Conservation (phyloP, 2,113 vertebrate genomes). For the Rattus rattus region DNA sequence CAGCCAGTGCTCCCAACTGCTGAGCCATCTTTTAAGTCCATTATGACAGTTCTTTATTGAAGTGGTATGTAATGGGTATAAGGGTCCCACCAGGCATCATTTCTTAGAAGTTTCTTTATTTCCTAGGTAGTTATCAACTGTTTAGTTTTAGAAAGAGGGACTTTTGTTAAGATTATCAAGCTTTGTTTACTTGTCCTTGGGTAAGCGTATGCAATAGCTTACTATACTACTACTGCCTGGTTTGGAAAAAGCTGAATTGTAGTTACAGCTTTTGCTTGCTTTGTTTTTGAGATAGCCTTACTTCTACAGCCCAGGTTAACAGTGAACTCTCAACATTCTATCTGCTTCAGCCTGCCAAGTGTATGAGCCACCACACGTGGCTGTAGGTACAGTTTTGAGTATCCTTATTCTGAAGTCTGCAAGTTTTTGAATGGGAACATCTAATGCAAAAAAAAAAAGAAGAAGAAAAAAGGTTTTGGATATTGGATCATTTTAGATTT, state of each 20-base stretch:
- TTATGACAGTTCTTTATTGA: constrained; percentile 33
- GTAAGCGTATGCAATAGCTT: constrained; percentile 27
- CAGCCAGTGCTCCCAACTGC: background rate
- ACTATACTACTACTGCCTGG: background rate
- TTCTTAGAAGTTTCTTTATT: constrained; percentile 35
- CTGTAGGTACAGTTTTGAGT: background rate
- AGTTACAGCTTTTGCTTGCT: background rate
- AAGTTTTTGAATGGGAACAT: background rate
- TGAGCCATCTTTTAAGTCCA: background rate
- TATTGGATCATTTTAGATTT: background rate
- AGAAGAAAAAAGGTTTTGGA: background rate
- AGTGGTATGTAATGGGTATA: constrained; percentile 22
- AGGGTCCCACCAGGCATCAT: background rate
- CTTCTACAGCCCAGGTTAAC: background rate
- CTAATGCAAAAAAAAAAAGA: background rate
- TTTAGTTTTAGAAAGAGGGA: constrained; percentile 49
- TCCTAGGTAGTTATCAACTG: constrained; percentile 50
- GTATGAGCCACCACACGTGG: background rate
- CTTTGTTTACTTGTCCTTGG: constrained; percentile 35
- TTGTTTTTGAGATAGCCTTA: background rate
- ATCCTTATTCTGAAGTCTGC: background rate
- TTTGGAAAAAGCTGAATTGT: constrained; percentile 35
- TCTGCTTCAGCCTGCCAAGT: background rate
- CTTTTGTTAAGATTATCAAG: constrained; percentile 61
- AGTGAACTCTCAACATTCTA: background rate